phyloP scores from a whole-genome alignment of 2,888 invertebrate genomes.

The Chrysolina americana region DNA sequence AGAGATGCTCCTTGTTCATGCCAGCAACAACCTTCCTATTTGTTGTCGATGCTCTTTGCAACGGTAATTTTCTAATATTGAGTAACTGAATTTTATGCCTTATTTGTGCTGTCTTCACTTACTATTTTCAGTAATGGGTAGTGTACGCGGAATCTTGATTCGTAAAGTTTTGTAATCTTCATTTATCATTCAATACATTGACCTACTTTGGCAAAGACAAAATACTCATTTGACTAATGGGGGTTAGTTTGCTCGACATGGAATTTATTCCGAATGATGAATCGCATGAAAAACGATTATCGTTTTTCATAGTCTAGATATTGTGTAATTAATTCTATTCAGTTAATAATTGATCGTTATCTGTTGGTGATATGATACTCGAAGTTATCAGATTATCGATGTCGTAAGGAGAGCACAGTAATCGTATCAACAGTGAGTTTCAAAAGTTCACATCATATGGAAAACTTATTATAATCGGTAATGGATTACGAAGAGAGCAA shows the following conservation, averaged over 20 bases:
- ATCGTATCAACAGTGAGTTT: too few species aligned
- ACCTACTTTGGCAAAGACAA: slow-evolving; percentile 7
- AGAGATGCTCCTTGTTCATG: slow-evolving; percentile 41
- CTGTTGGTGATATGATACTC: background rate
- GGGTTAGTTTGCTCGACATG: background rate
- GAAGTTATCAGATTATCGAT: too few species aligned
- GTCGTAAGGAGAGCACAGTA: too few species aligned
- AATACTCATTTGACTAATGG: slow-evolving; percentile 9
- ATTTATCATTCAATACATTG: slow-evolving; percentile 17
- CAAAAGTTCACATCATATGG: too few species aligned
- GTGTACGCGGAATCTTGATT: background rate
- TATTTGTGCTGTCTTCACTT: slow-evolving; percentile 21
- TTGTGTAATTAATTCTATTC: background rate
- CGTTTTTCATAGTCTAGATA: slow-evolving; percentile 3
- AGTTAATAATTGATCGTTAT: background rate
- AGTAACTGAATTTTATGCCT: slow-evolving; percentile 31
- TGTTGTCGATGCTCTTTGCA: slow-evolving; percentile 22
- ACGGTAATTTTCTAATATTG: slow-evolving; percentile 30
- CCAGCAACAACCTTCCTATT: slow-evolving; percentile 36
- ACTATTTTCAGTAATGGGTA: background rate
- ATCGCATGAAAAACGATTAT: slow-evolving; percentile 7
- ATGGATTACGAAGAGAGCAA: too few species aligned
- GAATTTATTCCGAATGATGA: background rate
- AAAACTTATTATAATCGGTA: too few species aligned
- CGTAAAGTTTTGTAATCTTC: background rate